These are phyloP conservation scores for Ataeniobius toweri DNA, from an alignment of 2,797 vertebrate genomes.

Conservation along the genomic window DNA sequence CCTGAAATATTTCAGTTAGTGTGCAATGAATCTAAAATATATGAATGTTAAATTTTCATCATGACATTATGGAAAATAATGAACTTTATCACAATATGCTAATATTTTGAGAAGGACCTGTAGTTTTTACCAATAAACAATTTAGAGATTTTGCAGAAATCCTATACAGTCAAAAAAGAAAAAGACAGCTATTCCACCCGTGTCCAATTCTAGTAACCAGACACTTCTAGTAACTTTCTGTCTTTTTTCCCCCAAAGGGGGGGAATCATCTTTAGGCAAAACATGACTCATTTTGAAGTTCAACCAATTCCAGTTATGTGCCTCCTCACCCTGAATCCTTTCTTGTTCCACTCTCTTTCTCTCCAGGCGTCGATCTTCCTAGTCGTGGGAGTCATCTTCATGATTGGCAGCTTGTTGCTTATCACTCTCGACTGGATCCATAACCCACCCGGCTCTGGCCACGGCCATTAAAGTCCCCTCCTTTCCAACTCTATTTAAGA, in stretches of 20 bases:
- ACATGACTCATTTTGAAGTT: not conserved
- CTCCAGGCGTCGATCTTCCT: constrained; percentile 89
- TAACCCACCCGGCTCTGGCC: constrained; percentile 83
- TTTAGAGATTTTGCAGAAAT: not conserved
- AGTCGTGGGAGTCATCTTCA: constrained; percentile 90
- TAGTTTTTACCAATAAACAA: not conserved
- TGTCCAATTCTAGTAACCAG: too few relatives aligned
- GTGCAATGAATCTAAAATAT: too few relatives aligned
- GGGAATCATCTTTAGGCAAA: not conserved
- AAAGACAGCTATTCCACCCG: too few relatives aligned
- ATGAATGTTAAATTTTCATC: too few relatives aligned
- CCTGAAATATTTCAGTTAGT: too few relatives aligned
- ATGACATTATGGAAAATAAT: too few relatives aligned
- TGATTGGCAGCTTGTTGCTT: constrained; percentile 94
- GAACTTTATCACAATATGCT: too few relatives aligned
- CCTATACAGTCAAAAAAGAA: not conserved
- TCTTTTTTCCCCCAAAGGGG: not conserved
- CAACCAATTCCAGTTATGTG: not conserved
- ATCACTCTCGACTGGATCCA: constrained; percentile 95
- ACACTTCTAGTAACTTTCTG: too few relatives aligned
- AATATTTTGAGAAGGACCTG: too few relatives aligned
- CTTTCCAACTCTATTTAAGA: constrained; percentile 11
- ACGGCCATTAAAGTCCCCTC: constrained; percentile 83
- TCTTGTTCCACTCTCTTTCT: constrained; percentile 24
- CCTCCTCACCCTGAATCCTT: constrained; percentile 12